Conservation (phyloP, 2,113 vertebrate genomes). For the Sander lucioperca region DNA sequence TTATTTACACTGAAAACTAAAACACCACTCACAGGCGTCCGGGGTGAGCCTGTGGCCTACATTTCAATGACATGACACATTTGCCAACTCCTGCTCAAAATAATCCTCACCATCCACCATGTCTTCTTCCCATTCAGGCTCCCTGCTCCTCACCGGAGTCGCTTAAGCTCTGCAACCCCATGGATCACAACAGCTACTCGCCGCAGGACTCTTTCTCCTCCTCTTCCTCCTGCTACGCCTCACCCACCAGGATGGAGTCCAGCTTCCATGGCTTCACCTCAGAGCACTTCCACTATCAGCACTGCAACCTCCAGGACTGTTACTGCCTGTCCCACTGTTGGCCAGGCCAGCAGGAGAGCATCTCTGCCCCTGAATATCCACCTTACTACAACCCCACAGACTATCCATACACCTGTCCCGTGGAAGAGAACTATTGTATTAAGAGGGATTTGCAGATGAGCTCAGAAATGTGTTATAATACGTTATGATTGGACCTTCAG, state of each 20-base stretch:
- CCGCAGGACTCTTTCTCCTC: slow-evolving; percentile 83
- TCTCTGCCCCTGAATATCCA: slow-evolving; percentile 68
- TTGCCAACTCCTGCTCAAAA: not conserved
- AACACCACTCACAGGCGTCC: slow-evolving; percentile 22
- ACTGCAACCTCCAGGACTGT: slow-evolving; percentile 79
- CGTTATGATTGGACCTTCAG: slow-evolving; percentile 79
- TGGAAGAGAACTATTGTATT: slow-evolving; percentile 81
- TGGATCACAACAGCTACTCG: slow-evolving; percentile 87
- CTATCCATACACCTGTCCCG: slow-evolving; percentile 76
- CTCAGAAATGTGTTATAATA: slow-evolving; percentile 88
- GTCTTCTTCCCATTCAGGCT: slow-evolving; percentile 74
- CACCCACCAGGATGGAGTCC: slow-evolving; percentile 84
- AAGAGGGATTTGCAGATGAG: slow-evolving; percentile 82
- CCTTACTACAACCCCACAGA: slow-evolving; percentile 81
- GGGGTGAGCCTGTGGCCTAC: not conserved
- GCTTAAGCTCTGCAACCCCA: slow-evolving; percentile 82
- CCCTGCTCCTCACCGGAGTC: slow-evolving; percentile 83
- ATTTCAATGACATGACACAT: slow-evolving; percentile 14
- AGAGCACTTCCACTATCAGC: slow-evolving; percentile 81
- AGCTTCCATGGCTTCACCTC: slow-evolving; percentile 64
- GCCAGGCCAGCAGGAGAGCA: slow-evolving; percentile 69
- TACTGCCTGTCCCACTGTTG: slow-evolving; percentile 81
- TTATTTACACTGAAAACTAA: not conserved
- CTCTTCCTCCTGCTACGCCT: slow-evolving; percentile 84
- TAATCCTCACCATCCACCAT: not conserved